Conservation (phyloP, 35 echinoderm and acorn worm species). For the Acanthaster planci region DNA sequence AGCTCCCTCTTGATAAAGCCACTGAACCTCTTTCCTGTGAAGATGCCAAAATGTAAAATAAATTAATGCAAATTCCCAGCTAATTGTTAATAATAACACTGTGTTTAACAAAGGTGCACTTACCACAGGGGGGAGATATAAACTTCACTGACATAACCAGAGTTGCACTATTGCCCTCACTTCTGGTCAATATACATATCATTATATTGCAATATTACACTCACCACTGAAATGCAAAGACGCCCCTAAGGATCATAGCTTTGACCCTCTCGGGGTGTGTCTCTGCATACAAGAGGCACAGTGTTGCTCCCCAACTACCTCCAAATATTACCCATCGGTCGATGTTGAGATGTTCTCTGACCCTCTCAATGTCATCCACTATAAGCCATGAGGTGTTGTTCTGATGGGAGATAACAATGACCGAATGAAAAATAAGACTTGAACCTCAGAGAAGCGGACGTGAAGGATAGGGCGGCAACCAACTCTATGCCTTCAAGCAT, state of each 20-base stretch:
- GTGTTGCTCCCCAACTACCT: slow-evolving; percentile 53
- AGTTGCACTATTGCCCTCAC: too few species aligned
- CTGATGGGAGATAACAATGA: not conserved
- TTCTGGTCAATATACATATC: not conserved
- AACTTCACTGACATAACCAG: too few species aligned
- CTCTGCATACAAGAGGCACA: slow-evolving; percentile 45
- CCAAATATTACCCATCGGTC: slow-evolving; percentile 62
- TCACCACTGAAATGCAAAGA: slow-evolving; percentile 34
- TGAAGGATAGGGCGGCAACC: too few species aligned
- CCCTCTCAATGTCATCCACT: slow-evolving; percentile 34
- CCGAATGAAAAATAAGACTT: not conserved
- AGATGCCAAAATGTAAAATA: slow-evolving; percentile 26
- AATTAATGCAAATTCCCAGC: too few species aligned
- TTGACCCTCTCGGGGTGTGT: slow-evolving; percentile 31
- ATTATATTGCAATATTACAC: not conserved
- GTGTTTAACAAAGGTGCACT: too few species aligned
- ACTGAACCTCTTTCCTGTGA: slow-evolving; percentile 43
- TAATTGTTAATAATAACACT: too few species aligned
- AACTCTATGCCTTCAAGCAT: too few species aligned
- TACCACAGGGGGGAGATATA: too few species aligned
- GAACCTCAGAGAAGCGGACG: too few species aligned
- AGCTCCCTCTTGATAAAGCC: slow-evolving; percentile 56
- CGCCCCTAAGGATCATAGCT: slow-evolving; percentile 9
- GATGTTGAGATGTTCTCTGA: slow-evolving; percentile 31
- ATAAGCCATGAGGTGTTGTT: slow-evolving; percentile 58